phyloP scores from a whole-genome alignment of 2,113 vertebrate species.

The Arvicanthis niloticus region DNA sequence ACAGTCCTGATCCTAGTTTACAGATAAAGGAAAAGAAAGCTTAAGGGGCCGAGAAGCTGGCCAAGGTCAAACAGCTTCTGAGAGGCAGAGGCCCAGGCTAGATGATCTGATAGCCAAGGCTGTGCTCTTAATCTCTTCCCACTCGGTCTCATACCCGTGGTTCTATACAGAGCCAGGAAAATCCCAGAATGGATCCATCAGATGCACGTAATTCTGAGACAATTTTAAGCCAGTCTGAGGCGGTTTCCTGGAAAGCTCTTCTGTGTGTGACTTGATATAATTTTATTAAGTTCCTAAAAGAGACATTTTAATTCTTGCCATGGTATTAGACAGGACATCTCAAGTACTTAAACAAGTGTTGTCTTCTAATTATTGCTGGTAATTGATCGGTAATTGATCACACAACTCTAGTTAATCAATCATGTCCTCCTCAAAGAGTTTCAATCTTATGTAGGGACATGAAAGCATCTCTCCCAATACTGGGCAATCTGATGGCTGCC shows the following conservation, averaged over 20 bases:
- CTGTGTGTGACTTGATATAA: neutral
- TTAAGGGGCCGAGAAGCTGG: slow-evolving; percentile 59
- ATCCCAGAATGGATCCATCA: neutral
- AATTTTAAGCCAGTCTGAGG: slow-evolving; percentile 16
- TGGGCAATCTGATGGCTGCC: neutral
- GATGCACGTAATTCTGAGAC: neutral
- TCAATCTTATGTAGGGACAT: neutral
- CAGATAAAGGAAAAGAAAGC: slow-evolving; percentile 73
- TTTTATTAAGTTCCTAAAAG: slow-evolving; percentile 42
- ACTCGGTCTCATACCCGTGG: neutral
- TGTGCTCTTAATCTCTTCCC: neutral
- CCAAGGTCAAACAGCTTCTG: slow-evolving; percentile 61
- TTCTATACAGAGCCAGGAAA: neutral
- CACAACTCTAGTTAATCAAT: neutral
- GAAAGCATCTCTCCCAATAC: neutral
- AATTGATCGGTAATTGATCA: neutral
- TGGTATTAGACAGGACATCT: neutral
- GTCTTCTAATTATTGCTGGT: neutral
- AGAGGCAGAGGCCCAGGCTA: slow-evolving; percentile 4
- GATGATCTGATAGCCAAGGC: neutral
- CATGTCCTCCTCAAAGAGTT: neutral
- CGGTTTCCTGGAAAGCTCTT: neutral
- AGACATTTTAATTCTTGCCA: neutral
- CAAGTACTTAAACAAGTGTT: neutral
- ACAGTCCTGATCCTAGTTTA: slow-evolving; percentile 55